Evolutionary conservation across 2,797 vertebrate species (phyloP).

Genomic region (Myoxocephalus aenaeus): DNA sequence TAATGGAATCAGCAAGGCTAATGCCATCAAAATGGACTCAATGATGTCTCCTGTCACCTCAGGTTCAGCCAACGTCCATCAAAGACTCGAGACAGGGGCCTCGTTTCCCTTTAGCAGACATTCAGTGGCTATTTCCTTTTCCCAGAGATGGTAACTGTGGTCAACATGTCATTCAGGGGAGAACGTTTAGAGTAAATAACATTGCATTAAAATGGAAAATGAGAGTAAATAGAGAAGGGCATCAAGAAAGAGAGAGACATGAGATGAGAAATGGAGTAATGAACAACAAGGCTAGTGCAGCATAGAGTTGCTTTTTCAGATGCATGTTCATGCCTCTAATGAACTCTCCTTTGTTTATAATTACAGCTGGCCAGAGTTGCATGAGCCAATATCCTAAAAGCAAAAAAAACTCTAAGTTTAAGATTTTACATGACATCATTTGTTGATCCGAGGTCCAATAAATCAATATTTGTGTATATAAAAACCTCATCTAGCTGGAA

Average conservation of each 20-base stretch:
- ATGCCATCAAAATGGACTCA: constrained; percentile 56
- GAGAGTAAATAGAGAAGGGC: not conserved
- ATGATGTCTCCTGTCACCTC: constrained; percentile 63
- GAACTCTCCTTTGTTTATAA: constrained; percentile 18
- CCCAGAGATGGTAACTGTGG: constrained; percentile 1
- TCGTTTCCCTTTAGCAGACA: constrained; percentile 22
- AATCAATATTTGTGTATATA: constrained; percentile 12
- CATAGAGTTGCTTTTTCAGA: constrained; percentile 17
- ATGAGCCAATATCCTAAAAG: constrained; percentile 25
- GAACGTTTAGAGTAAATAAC: constrained; percentile 32
- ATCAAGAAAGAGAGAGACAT: constrained; percentile 9
- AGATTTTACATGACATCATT: constrained; percentile 10
- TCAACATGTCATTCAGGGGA: constrained; percentile 29
- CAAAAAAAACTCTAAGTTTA: constrained; percentile 14
- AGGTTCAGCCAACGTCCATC: constrained; percentile 40
- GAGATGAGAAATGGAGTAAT: not conserved
- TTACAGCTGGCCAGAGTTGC: not conserved
- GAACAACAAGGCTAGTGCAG: not conserved
- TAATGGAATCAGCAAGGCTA: constrained; percentile 49
- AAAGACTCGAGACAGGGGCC: constrained; percentile 30
- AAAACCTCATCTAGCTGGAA: constrained; percentile 10
- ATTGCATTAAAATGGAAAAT: not conserved
- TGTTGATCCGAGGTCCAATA: constrained; percentile 3
- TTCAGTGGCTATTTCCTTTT: constrained; percentile 10
- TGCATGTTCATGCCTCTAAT: constrained; percentile 2